Conservation (phyloP, 2,797 vertebrate species). For the Astyanax mexicanus region DNA sequence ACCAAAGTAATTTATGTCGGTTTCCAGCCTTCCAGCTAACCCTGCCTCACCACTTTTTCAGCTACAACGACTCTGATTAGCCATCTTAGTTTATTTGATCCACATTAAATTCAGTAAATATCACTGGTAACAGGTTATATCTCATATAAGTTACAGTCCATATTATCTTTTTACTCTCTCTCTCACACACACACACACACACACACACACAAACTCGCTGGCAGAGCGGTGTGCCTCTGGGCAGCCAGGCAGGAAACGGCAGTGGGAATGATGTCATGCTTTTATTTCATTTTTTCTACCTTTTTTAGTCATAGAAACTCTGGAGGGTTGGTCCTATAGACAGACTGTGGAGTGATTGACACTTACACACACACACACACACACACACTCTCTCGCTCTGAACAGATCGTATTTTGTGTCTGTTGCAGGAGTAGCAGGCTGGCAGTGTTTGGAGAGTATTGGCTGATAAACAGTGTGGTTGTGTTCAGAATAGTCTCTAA, state of each 20-base stretch:
- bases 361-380: conserved; percentile 21
- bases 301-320: conserved; percentile 83
- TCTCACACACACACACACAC: conserved; percentile 11
- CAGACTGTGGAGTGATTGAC: conserved; percentile 59
- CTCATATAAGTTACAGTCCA: not conserved
- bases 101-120: no score
- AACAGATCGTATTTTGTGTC: conserved; percentile 21
- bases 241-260: conserved; percentile 29
- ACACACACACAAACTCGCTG: conserved; percentile 24
- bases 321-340: conserved; percentile 71
- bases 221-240: conserved; percentile 39
- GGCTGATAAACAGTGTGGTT: not conserved
- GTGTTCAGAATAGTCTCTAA: conserved; percentile 1
- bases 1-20: conserved; percentile 70
- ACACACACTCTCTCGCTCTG: conserved; percentile 13
- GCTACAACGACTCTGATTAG: no score
- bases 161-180: not conserved
- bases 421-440: not conserved
- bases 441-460: not conserved
- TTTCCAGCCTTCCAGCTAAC: conserved; percentile 63
- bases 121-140: no score
- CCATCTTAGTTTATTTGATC: no score
- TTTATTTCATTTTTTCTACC: conserved; percentile 82
- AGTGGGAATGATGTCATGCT: conserved; percentile 78
- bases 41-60: not conserved